Evolutionary conservation across 1,140 invertebrate genomes (phyloP), one percentile per base, ranked within the genome.

Genomic region (Drosophila yakuba): DNA sequence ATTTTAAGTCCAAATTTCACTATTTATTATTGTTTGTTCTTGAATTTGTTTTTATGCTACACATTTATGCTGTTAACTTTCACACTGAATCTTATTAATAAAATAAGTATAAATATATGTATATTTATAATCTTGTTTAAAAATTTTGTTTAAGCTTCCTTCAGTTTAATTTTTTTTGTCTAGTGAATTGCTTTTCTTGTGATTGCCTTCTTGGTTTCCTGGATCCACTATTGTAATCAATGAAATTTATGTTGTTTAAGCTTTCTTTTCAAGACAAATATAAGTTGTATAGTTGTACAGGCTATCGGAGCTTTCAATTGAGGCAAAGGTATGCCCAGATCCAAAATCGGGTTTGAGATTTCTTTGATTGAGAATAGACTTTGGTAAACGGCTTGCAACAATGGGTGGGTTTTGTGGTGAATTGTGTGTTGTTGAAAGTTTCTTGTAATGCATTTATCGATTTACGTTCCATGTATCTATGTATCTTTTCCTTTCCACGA

Each of bases 41-140:
- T 66, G 59, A 72, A 72, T 74, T 82, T 54, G 55, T 60, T 79
- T 59, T 43, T 20, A 67, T 80, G 77, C 55, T 67, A 67, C 66
- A 80, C 81, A 84, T 80, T 84, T 71, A 83, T 84, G 81, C 80
- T 84, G 80, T 84, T 84, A 84, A 84, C 80, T 84, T 83, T 84
- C 80, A 84, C 81, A 85, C 80, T 84, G 83, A 84, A 57, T 72
- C 69, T 72, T 73, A 59, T 54, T 32, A 48, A 39, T 68, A 68
- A 44, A 60, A 66, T 72, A 71, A 78, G 68, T 79, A 48, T 84
- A 84, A 48, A 80, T 74, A 84, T 76, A 71, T 74, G 44, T 66
- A 80, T 74, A 80, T 76, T 75, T 79, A 50, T 71, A 75, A 47
- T 58, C 61, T 57, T 57, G 62, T 69, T 76, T 48, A 52, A 64